Percentiles rank a stretch among this genome's conserved stretches.
Conservation (phyloP, 1,140 invertebrate genomes). For the Nasonia longicornis region DNA sequence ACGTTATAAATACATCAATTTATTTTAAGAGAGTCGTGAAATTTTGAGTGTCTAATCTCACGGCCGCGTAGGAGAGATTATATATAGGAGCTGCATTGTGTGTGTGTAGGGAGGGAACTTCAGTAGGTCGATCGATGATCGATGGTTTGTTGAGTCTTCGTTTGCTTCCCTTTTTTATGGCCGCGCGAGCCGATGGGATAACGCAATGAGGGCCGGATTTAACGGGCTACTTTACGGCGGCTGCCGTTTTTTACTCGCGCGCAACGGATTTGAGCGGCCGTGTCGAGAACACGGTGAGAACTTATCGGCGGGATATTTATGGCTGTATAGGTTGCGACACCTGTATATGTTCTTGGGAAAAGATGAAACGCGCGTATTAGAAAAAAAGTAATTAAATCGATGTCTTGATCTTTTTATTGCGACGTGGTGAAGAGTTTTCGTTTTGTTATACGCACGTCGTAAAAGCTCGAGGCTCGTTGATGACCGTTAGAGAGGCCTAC, state of each 20-base stretch:
- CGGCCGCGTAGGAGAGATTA: background rate
- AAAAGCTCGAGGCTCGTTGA: too few relatives aligned
- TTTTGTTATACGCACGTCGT: background rate
- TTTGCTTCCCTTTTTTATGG: background rate
- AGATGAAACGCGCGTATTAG: background rate
- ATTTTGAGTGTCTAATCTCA: conserved; percentile 14
- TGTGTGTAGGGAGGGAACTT: background rate
- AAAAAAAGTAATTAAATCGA: background rate
- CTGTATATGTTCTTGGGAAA: background rate
- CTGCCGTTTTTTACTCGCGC: background rate
- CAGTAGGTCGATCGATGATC: background rate
- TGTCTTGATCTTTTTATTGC: background rate
- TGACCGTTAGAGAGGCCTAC: too few relatives aligned
- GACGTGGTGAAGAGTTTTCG: background rate
- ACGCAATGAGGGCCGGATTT: background rate
- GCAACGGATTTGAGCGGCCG: background rate
- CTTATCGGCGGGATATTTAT: background rate
- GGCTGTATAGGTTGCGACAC: background rate
- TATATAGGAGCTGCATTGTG: background rate
- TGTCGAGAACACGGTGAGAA: background rate
- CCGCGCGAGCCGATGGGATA: background rate
- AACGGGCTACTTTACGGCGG: background rate
- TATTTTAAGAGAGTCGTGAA: conserved; percentile 19
- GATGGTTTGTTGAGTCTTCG: background rate
- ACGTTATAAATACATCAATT: conserved; percentile 27